Base-by-base conservation (phyloP, 1,140 invertebrate species). In the Papilio helenus region DNA sequence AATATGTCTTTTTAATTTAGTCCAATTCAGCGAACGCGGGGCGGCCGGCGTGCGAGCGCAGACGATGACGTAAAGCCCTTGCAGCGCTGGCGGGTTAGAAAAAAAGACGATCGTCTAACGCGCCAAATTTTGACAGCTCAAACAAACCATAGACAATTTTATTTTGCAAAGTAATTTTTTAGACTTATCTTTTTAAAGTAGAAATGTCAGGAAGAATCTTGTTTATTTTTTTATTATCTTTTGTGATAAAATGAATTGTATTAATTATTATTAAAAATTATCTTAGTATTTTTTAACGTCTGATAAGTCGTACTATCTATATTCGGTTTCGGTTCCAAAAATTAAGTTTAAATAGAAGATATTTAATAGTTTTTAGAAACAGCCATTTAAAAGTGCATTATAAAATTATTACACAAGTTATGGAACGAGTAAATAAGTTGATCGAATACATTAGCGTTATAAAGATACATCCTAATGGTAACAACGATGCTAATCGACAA, bases 31-130 rank as follows among this genome's bases (percentile, higher is more conserved):
- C 79, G 82, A 87, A 84, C 81, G 79, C 71, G 72, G 79, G 79
- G 81, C 80, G 76, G 74, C 26, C 26, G 74, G 39, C 79, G 76
- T 74, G 86, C 89, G 88, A 65, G 88, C 89, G 82, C 88, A 91
- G 90, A 91, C 89, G 87, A 88, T 92, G 90, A 92, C 89, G 90
- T 84, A 88, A 86, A 87, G 51, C 80, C 83, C 82, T 87, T 85
- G 80, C 80, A 83, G 80, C 80, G 82, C 72, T 76, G 83, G 83
- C 80, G 81, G 51, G 42, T 68, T 74, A 81, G 81, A 88, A 86
- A 86, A 88, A 89, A 83, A 88, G 79, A 84, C 80, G 80, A 86
- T 81, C 79, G 73, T 71, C 44, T 82, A 79, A 79, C 78, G 78
- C 76, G 23, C 49, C 71, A 79, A 55, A 74, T 42, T 72, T 79